These are phyloP conservation scores for Carpatolechia fugitivella DNA, from an alignment of 2,888 invertebrate genomes.

Conservation along the genomic window DNA sequence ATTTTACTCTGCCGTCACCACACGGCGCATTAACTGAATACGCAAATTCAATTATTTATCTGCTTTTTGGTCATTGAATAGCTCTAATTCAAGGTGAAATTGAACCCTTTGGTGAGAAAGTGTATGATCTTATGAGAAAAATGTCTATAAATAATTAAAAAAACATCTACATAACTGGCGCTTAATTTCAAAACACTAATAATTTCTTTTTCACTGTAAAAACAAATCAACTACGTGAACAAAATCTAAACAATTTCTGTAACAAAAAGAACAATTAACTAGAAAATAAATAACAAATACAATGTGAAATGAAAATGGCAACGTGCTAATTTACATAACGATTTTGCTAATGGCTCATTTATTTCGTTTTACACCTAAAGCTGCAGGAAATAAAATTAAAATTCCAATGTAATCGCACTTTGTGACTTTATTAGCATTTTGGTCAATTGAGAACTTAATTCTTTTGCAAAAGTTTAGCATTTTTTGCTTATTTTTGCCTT, in stretches of 20 bases:
- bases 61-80: no score
- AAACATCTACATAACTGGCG: no score
- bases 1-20: no score
- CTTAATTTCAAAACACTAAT: no score
- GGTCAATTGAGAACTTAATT: neutral
- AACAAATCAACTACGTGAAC: conserved; percentile 5
- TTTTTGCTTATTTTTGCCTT: no score
- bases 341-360: neutral
- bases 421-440: conserved; percentile 10
- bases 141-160: no score
- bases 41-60: no score
- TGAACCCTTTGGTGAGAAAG: no score
- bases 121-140: no score
- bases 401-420: conserved; percentile 1
- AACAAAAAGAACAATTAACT: conserved; percentile 2
- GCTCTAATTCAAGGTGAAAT: no score
- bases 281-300: conserved; percentile 6
- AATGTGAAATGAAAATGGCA: neutral
- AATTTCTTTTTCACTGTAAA: neutral
- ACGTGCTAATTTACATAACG: conserved; percentile 8
- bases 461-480: neutral
- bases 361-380: neutral
- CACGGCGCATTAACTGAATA: no score
- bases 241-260: neutral
- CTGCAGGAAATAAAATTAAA: neutral